phyloP scores from a whole-genome alignment of 2,888 invertebrate species.

The Leucoptera coffeella region DNA sequence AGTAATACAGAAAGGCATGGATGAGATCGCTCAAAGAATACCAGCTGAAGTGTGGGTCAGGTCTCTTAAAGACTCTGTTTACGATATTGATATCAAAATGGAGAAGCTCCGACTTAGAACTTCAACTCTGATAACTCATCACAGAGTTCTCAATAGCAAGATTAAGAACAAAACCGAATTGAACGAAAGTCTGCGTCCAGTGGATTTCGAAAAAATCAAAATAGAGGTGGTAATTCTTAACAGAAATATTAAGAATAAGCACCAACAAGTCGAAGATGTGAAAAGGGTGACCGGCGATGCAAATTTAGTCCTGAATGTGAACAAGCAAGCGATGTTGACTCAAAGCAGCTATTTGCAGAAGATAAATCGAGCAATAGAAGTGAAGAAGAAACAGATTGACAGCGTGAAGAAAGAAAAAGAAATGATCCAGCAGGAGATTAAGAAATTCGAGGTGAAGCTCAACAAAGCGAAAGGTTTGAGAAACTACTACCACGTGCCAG shows the following conservation, averaged over 20 bases:
- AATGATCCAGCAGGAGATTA: slow-evolving; percentile 25
- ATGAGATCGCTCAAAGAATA: slow-evolving; percentile 55
- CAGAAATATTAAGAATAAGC: slow-evolving; percentile 47
- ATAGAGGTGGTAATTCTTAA: slow-evolving; percentile 54
- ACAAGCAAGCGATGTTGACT: slow-evolving; percentile 50
- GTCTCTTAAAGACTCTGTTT: slow-evolving; percentile 58
- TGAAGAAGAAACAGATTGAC: slow-evolving; percentile 24
- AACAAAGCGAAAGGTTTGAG: slow-evolving; percentile 26
- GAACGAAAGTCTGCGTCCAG: slow-evolving; percentile 50
- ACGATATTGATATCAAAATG: slow-evolving; percentile 42
- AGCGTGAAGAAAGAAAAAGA: slow-evolving; percentile 31
- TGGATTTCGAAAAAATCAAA: slow-evolving; percentile 58
- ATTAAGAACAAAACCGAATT: slow-evolving; percentile 50
- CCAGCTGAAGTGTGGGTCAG: slow-evolving; percentile 56
- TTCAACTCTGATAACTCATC: slow-evolving; percentile 46
- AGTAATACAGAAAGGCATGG: slow-evolving; percentile 45
- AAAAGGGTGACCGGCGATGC: slow-evolving; percentile 56
- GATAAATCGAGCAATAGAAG: slow-evolving; percentile 26
- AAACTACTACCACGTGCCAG: slow-evolving; percentile 43
- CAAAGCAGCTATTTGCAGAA: slow-evolving; percentile 34
- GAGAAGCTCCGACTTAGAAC: slow-evolving; percentile 55
- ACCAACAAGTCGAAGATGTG: slow-evolving; percentile 40
- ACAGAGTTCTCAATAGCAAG: slow-evolving; percentile 45
- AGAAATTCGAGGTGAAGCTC: slow-evolving; percentile 21
- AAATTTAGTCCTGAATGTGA: slow-evolving; percentile 46